Evolutionary conservation across 2,797 vertebrate species (phyloP), one percentile per base, ranked within the genome.

Genomic region (Bucorvus abyssinicus): DNA sequence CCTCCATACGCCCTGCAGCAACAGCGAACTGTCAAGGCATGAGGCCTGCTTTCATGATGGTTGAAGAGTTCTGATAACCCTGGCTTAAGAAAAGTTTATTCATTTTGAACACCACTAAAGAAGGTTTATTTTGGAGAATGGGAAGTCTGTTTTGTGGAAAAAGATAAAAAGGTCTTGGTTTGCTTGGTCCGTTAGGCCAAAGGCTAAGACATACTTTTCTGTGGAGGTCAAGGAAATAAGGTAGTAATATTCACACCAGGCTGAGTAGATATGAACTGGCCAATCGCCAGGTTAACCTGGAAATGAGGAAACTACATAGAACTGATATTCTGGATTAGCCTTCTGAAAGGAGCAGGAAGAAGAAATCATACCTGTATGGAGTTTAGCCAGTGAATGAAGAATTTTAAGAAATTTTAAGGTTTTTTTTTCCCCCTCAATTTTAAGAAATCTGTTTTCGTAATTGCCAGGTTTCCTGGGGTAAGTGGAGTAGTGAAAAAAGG

Each of bases 1-100:
- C n/a, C 21, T 59, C 67, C 17, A 44, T 53, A 34, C 3, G 29
- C 18, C 17, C 56, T 87, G 40, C 27, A 88, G 24, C 57, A 36
- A 19, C 22, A 53, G 13, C 63, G 14, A 71, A 63, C 24, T 52
- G 14, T 52, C 0, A 0, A 76, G 15, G 34, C 60, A 30, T 1
- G 6, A 79, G 19, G 6, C 12, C 42, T 11, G 70, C 21, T 21
- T n/a, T 47, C 45, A 34, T 53, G 88, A 40, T 12, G 38, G 38
- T 53, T 94, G 12, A 77, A 94, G 30, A 71, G 32, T 85, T 87
- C 56, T 71, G 7, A 56, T 83, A 85, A 71, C 18, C 12, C 13
- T 53, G 19, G 22, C 6, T 68, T 89, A 50, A 87, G 30, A 57
- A 90, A 61, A 74, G 4, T 6, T 56, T 84, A 20, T 70, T 83